These are phyloP conservation scores for Ostrea edulis DNA, from an alignment of 1,140 invertebrate species.

Conservation along the genomic window DNA sequence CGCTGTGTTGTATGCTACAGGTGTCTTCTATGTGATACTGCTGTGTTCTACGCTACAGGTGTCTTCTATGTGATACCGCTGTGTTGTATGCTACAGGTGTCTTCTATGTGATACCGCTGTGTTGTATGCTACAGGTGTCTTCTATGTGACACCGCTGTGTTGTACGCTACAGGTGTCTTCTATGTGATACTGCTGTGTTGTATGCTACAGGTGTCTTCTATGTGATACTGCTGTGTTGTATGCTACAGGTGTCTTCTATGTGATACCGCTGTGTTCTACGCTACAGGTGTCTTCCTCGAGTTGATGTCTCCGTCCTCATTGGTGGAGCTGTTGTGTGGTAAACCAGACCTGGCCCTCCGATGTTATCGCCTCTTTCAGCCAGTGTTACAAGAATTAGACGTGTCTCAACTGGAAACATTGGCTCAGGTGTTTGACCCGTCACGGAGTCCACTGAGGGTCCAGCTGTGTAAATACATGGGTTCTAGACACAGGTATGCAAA, in stretches of 20 bases:
- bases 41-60: conserved; percentile 55
- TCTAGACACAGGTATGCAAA: conserved; percentile 2
- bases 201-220: conserved; percentile 62
- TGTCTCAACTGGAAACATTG: conserved; percentile 66
- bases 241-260: conserved; percentile 64
- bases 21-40: conserved; percentile 55
- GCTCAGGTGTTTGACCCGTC: conserved; percentile 76
- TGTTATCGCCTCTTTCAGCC: conserved; percentile 66
- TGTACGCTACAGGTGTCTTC: conserved; percentile 61
- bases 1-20: conserved; percentile 49
- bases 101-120: conserved; percentile 41
- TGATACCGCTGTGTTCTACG: background rate
- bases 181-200: background rate
- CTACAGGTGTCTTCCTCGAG: conserved; percentile 66
- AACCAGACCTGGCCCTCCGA: conserved; percentile 69
- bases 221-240: background rate
- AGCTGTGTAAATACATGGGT: conserved; percentile 56
- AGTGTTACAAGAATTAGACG: conserved; percentile 64
- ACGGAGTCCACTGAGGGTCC: conserved; percentile 63
- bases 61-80: conserved; percentile 48
- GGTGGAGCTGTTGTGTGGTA: conserved; percentile 70
- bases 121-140: conserved; percentile 59
- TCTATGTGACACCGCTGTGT: conserved; percentile 28
- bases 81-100: conserved; percentile 58
- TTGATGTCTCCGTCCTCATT: conserved; percentile 63